A percentile compares a stretch with the other conserved stretches of the same genome.
Evolutionary conservation across 1,140 invertebrate species (phyloP).

Genomic region (Euura saliciscinereae): DNA sequence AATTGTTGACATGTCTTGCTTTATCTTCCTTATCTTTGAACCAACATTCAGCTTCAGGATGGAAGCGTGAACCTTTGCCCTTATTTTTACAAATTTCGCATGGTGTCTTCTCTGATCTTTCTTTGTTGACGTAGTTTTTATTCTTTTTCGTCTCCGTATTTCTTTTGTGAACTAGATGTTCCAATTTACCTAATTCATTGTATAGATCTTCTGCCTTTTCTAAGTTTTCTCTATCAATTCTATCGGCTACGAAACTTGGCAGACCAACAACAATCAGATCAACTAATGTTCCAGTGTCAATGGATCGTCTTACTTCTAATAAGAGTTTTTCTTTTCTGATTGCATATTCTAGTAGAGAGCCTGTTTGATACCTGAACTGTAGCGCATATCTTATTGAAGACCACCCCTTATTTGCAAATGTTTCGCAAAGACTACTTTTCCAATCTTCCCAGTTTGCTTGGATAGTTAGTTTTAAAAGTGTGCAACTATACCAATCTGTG

Average conservation of each 20-base stretch:
- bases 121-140: slow-evolving; percentile 9
- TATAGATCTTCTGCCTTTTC: slow-evolving; percentile 16
- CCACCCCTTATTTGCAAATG: slow-evolving; percentile 23
- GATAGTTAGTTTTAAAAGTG: slow-evolving; percentile 6
- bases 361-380: slow-evolving; percentile 25
- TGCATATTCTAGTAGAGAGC: slow-evolving; percentile 31
- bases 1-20: slow-evolving; percentile 30
- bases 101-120: slow-evolving; percentile 13
- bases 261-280: slow-evolving; percentile 22
- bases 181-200: slow-evolving; percentile 10
- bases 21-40: slow-evolving; percentile 25
- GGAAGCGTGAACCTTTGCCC: slow-evolving; percentile 34
- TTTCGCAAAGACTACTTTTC: slow-evolving; percentile 9
- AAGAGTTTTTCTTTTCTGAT: slow-evolving; percentile 30
- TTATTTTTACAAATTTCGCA: slow-evolving; percentile 37
- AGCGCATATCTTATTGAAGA: slow-evolving; percentile 21
- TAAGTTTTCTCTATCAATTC: slow-evolving; percentile 23
- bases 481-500: slow-evolving; percentile 15
- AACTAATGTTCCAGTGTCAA: slow-evolving; percentile 20
- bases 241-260: slow-evolving; percentile 23
- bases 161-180: slow-evolving; percentile 5
- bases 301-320: slow-evolving; percentile 24
- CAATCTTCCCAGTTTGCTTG: slow-evolving; percentile 7
- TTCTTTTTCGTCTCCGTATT: neutral
- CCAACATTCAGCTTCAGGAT: slow-evolving; percentile 33